Base-by-base conservation (phyloP, 2,888 invertebrate genomes). In the Charanyca ferruginea region DNA sequence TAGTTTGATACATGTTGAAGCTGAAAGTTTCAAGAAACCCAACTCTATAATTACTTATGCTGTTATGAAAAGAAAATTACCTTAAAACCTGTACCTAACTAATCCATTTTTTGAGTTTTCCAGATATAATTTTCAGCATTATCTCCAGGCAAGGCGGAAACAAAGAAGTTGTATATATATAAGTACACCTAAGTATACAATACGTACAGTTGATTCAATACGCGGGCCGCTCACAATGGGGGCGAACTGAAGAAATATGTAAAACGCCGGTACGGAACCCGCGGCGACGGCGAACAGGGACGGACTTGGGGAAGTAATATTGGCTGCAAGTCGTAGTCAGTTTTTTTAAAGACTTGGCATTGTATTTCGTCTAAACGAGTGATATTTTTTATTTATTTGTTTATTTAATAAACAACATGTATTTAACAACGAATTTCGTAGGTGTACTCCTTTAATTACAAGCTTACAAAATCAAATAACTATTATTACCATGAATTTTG, bases 211-310 rank as follows among this genome's bases (percentile, higher is more conserved):
- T 84, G 85, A 87, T 85, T 84, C 88, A 91, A 90, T 90, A 85
- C 87, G 73, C 80, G 83, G 83, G 80, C 81, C 81, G 81, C 84
- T 81, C 86, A 88, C 90, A 89, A 89, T 89, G 89, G 89, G 87
- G 89, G 87, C 84, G 87, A 85, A 84, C 87, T 87, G 87, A 92
- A 94, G 94, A 92, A 93, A 93, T 93, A 93, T 92, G 93, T 93
- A 93, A 93, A 94, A 90, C 91, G 89, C 85, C 82, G 83, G 83
- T 83, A 82, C 86, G 87, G 87, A 87, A 88, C 89, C 88, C 87
- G 88, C 87, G 85, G 84, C 86, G 87, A 83, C 68, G 74, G 66
- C 60, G 54, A 0, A 22, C 90, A 86, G 93, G 86, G 85, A 25
- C 85, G 90, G 59, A 91, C 69, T 91, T 32, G 42, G 77, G 49